Percentiles rank a stretch among this genome's conserved stretches.
phyloP scores from a whole-genome alignment of 2,888 invertebrate genomes.

The Drosophila yooni region DNA sequence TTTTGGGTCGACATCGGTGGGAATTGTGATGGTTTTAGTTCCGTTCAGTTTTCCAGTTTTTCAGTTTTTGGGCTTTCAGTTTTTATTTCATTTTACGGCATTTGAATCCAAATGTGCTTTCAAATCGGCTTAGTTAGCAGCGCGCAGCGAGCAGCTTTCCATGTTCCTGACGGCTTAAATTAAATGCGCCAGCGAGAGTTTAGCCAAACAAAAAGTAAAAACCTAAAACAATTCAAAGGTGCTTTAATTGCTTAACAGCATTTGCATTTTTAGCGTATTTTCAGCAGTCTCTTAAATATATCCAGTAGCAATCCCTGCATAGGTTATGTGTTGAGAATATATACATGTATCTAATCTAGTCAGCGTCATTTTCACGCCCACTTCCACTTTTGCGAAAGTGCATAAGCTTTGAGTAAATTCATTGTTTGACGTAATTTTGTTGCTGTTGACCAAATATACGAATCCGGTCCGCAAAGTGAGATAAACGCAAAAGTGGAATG shows the following conservation, averaged over 20 bases:
- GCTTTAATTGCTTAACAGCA: conserved; percentile 58
- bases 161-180: conserved; percentile 71
- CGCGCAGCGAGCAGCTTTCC: conserved; percentile 66
- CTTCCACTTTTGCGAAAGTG: conserved; percentile 25
- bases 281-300: conserved; percentile 7
- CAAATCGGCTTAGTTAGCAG: conserved; percentile 76
- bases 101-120: conserved; percentile 80
- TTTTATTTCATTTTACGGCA: conserved; percentile 68
- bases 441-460: conserved; percentile 38
- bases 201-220: conserved; percentile 27
- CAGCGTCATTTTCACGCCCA: conserved; percentile 52
- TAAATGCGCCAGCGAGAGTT: conserved; percentile 61
- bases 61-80: conserved; percentile 30
- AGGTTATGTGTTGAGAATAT: not conserved
- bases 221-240: conserved; percentile 42
- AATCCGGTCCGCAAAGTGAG: conserved; percentile 13
- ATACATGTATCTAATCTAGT: conserved; percentile 41
- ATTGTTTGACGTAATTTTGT: conserved; percentile 15
- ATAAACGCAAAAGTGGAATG: conserved; percentile 16
- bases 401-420: conserved; percentile 18
- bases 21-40: conserved; percentile 50
- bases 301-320: not conserved
- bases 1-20: conserved; percentile 48
- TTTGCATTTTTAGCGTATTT: conserved; percentile 29
- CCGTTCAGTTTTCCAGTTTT: conserved; percentile 35